Conservation (phyloP, 2,888 invertebrate species). For the Drosophila merina region DNA sequence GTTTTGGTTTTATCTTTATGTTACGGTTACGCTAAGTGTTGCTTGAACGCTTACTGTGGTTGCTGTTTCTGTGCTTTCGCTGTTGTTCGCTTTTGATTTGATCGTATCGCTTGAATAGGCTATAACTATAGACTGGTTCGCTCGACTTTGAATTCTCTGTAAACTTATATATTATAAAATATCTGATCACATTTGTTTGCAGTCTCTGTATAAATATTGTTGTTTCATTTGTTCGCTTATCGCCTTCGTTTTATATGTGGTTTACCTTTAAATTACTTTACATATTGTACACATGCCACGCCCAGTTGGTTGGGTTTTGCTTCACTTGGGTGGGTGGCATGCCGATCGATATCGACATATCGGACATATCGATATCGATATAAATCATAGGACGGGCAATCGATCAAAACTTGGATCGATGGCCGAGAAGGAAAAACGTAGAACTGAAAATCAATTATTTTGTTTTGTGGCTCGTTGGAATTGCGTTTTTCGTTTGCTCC, state of each 20-base stretch:
- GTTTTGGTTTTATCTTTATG: conserved; percentile 40
- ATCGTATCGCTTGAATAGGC: conserved; percentile 60
- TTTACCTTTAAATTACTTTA: conserved; percentile 53
- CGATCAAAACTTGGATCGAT: conserved; percentile 38
- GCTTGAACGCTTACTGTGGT: conserved; percentile 44
- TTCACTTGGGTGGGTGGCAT: conserved; percentile 12
- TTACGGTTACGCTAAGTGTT: conserved; percentile 51
- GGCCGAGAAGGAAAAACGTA: conserved; percentile 39
- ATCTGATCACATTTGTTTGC: conserved; percentile 85
- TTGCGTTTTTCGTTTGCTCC: conserved; percentile 84
- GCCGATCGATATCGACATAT: not conserved
- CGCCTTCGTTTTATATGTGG: conserved; percentile 55
- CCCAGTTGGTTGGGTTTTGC: not conserved
- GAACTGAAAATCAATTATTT: conserved; percentile 39
- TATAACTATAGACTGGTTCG: conserved; percentile 53
- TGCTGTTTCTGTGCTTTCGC: conserved; percentile 44
- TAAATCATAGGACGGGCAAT: conserved; percentile 38
- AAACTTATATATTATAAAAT: conserved; percentile 83
- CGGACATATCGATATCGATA: conserved; percentile 9
- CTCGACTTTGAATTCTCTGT: conserved; percentile 62
- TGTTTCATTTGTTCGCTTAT: conserved; percentile 66
- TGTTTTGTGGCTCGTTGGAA: conserved; percentile 54
- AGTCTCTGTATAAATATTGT: conserved; percentile 83
- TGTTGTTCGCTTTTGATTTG: conserved; percentile 64
- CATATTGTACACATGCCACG: conserved; percentile 68